phyloP scores from a whole-genome alignment of 2,888 invertebrate species.

The Gisinianus flammeolus region DNA sequence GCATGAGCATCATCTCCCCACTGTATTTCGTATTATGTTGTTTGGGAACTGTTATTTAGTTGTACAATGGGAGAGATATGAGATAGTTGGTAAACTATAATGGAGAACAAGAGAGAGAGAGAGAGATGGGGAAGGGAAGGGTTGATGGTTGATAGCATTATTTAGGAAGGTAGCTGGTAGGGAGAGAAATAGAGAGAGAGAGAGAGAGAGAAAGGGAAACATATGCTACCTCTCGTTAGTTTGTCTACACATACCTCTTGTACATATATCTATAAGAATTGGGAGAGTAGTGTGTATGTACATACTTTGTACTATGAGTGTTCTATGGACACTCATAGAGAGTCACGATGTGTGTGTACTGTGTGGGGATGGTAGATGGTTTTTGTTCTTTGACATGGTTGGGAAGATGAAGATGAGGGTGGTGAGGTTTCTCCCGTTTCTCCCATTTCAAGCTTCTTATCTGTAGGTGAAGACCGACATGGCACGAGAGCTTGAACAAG shows the following conservation, averaged over 20 bases:
- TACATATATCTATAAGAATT: not conserved
- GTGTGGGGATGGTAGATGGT: not conserved
- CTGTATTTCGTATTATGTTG: not conserved
- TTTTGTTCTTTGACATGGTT: not conserved
- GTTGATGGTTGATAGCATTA: slow-evolving; percentile 33
- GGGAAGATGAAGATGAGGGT: not conserved
- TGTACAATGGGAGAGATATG: not conserved
- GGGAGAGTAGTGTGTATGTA: no score
- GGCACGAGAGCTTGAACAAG: not conserved
- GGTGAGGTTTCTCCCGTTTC: no score
- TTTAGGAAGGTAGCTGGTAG: slow-evolving; percentile 18
- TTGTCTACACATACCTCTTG: not conserved
- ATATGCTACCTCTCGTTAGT: slow-evolving; percentile 31
- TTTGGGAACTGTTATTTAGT: not conserved
- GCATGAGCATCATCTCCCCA: not conserved
- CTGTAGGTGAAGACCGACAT: no score
- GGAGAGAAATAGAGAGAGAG: not conserved
- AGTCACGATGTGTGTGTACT: not conserved
- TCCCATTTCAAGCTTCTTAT: no score
- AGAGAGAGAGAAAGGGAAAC: slow-evolving; percentile 3
- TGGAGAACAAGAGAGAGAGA: not conserved
- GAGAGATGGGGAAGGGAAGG: slow-evolving; percentile 9
- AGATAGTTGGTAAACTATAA: not conserved
- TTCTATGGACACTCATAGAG: not conserved
- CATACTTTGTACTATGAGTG: not conserved